Base-by-base conservation (phyloP, 64 coral and sea anemone genomes). In the Dendronephthya gigantea region DNA sequence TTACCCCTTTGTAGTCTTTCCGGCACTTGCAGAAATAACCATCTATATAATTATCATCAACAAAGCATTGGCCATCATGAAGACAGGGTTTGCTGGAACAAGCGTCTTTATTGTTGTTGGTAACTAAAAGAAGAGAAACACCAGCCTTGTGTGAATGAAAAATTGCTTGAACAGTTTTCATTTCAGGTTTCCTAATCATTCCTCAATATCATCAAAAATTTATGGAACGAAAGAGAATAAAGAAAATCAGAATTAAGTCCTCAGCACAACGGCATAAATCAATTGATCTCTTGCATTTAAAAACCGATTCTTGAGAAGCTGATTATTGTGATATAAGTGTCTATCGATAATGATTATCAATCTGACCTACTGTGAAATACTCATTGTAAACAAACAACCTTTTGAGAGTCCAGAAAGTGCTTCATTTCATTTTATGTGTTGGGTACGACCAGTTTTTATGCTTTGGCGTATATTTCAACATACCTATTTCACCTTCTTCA, bases 1-100 rank as follows among this genome's bases (percentile, higher is more conserved):
- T 83, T 40, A 98, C 84, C 17, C 95, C 95, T 45, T 87, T 89
- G 81, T 85, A 98, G 52, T 98, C 90, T 29, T 84, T 81, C 14
- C 76, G 69, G 34, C 95, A 98, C 5, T 87, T 52, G 48, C 95
- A 98, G 14, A 27, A 43, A 74, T 98, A 98, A 13, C 95, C 95
- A 91, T 91, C 92, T 38, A 98, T 87, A 39, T 68, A 56, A 29
- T 90, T 90, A 43, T 85, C 70, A 85, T 98, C 50, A 40, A 39
- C 49, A 0, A 56, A 25, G 62, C 95, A 98, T 0, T 45, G 68
- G 23, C 95, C 95, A 19, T 85, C 89, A 68, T 98, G 88, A 39
- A 84, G 83, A 82, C 95, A 98, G 15, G 72, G 72, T 9, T 79
- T 79, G 2, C 37, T 39, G 9, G 34, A 33, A 79, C 72, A 79